Evolutionary conservation across 23 tunicate genomes (phyloP), one percentile per base, ranked within the genome.

Genomic region (Botrylloides violaceus): DNA sequence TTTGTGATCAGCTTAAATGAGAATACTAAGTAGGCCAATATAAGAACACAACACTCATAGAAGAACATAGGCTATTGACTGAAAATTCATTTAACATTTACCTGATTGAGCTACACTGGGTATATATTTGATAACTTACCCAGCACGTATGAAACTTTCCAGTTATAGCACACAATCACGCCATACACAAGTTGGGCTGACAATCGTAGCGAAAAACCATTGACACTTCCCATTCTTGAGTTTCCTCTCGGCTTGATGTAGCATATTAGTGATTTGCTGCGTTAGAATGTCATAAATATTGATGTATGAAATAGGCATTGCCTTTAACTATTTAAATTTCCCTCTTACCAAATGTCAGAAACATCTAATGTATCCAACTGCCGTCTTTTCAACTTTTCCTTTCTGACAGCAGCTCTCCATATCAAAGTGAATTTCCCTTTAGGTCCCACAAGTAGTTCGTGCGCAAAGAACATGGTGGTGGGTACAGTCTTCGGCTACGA

Each of bases 151-250:
- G 70, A 27, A 2, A 82, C 70, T 58, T 82, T 66, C 76, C 49
- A 76, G 57, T 82, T 76, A 33, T 63, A 82, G 27, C 79, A 34
- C n/a, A 82, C 76, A 49, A 65, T 24, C 3, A 82, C 81, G 53
- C 87, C 87, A 65, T 82, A 58, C 25, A 82, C 77, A 26, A 82
- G 81, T 55, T 82, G 87, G 32, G 87, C 87, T 48, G 87, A 82
- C 30, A 82, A 79, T 3, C 87, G 57, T 2, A 82, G 43, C 3
- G 87, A 82, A 65, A 82, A 82, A 12, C 87, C 87, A 56, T 65
- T 65, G 34, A 82, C 35, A 5, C 64, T 49, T 35, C 73, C 71
- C 87, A 82, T 82, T 37, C 62, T 20, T 4, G 82, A 73, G 65
- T 70, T 75, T 29, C 32, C 43, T 19, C 35, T 28, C 22, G 87